A percentile compares a stretch with the other conserved stretches of the same genome.
Evolutionary conservation across 2,888 invertebrate species (phyloP).

Genomic region (Phorcus lineatus): DNA sequence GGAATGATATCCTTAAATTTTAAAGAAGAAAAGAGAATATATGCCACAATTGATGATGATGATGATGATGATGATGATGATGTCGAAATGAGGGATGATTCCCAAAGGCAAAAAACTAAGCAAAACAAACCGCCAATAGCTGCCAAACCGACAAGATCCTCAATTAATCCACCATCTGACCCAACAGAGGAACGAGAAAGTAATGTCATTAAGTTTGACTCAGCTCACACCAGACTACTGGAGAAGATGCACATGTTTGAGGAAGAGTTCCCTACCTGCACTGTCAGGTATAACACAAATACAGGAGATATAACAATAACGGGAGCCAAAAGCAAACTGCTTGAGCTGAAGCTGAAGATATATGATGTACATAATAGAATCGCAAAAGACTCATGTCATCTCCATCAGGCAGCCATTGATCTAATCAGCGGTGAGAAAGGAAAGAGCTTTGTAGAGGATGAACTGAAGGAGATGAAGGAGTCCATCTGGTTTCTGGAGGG

Average conservation of each 20-base stretch:
- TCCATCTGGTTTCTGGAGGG: background rate
- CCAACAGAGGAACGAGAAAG: background rate
- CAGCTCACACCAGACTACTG: background rate
- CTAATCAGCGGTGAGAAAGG: background rate
- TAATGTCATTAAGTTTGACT: background rate
- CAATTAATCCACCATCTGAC: background rate
- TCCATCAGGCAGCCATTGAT: background rate
- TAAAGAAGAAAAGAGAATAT: too few species aligned
- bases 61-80: too few species aligned
- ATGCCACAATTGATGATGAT: too few species aligned
- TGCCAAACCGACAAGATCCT: too few species aligned
- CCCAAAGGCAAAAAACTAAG: too few species aligned
- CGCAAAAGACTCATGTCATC: background rate
- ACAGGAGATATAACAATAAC: background rate
- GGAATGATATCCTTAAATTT: too few species aligned
- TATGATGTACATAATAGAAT: background rate
- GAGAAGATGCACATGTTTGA: background rate
- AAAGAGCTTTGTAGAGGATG: background rate
- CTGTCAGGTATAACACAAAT: background rate
- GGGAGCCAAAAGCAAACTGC: background rate
- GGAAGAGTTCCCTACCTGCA: background rate
- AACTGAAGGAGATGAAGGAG: background rate
- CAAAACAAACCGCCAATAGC: too few species aligned
- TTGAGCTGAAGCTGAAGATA: background rate
- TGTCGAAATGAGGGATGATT: too few species aligned